Evolutionary conservation across 2,113 vertebrate species (phyloP).

Genomic region (Synchiropus splendidus): DNA sequence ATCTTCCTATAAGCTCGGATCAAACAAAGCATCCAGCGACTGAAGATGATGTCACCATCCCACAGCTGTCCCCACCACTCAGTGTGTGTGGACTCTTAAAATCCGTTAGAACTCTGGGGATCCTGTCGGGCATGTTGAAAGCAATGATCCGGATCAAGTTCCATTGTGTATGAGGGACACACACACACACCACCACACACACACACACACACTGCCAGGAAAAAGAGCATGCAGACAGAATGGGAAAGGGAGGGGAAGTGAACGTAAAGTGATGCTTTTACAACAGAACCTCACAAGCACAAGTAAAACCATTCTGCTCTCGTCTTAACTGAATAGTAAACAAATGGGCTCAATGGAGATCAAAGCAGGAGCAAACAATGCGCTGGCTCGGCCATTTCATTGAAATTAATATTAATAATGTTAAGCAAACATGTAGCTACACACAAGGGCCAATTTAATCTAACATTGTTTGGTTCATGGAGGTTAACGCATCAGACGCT

Average conservation of each 20-base stretch:
- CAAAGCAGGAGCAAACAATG: too few species aligned
- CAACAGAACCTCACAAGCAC: constrained; percentile 31
- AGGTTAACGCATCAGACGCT: constrained; percentile 25
- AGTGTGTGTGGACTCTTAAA: constrained; percentile 18
- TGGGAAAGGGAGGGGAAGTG: constrained; percentile 35
- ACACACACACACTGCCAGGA: constrained; percentile 38
- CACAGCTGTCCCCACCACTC: constrained; percentile 57
- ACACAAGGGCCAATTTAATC: constrained; percentile 12
- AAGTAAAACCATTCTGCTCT: too few species aligned
- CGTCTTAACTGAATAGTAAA: too few species aligned
- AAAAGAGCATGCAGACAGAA: constrained; percentile 22
- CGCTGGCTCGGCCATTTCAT: too few species aligned
- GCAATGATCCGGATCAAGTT: constrained; percentile 44
- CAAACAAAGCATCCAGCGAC: constrained; percentile 40
- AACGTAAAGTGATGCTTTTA: constrained; percentile 38
- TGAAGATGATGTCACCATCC: constrained; percentile 57
- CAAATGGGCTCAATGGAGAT: too few species aligned
- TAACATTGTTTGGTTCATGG: constrained; percentile 23
- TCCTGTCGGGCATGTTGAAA: constrained; percentile 37
- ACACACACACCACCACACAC: constrained; percentile 5
- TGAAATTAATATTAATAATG: too few species aligned
- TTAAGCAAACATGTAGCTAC: background rate
- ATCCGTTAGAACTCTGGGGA: constrained; percentile 41
- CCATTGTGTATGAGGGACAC: constrained; percentile 18
- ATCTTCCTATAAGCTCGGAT: constrained; percentile 42